phyloP scores from a whole-genome alignment of 2,113 vertebrate genomes.

The Barnardius zonarius region DNA sequence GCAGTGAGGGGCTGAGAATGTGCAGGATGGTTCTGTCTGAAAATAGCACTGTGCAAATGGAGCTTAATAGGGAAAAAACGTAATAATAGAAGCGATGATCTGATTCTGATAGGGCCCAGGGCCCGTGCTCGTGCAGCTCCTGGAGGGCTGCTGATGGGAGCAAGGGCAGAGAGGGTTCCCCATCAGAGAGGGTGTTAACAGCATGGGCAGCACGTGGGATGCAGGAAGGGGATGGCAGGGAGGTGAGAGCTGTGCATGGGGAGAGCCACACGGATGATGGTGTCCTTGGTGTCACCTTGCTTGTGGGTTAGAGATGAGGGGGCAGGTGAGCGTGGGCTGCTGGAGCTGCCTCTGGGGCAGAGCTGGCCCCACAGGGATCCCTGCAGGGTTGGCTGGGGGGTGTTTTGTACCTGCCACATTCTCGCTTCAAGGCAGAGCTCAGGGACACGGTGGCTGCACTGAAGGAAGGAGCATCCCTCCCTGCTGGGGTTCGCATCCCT shows the following conservation, averaged over 20 bases:
- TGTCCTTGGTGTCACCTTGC: background rate
- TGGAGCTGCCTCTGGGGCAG: background rate
- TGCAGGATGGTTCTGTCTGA: background rate
- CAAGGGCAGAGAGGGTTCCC: background rate
- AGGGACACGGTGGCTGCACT: background rate
- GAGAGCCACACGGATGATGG: background rate
- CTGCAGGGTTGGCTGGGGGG: rapidly evolving
- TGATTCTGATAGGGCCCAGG: conserved; percentile 1
- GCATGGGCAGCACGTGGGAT: rapidly evolving
- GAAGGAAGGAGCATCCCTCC: background rate
- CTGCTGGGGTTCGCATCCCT: background rate
- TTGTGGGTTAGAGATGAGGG: background rate
- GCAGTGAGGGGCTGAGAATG: background rate
- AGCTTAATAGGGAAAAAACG: conserved; percentile 1
- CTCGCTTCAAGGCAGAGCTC: background rate
- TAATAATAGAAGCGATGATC: conserved; percentile 8
- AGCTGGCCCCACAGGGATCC: background rate
- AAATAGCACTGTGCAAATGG: conserved; percentile 20
- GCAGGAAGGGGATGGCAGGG: background rate
- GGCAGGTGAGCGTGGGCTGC: background rate
- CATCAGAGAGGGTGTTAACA: background rate
- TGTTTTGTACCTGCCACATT: rapidly evolving
- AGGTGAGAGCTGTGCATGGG: background rate
- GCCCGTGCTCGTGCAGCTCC: background rate
- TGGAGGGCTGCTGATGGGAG: background rate